A percentile compares a stretch with the other conserved stretches of the same genome.
Evolutionary conservation across 2,113 vertebrate species (phyloP).

Genomic region (Pongo pygmaeus): DNA sequence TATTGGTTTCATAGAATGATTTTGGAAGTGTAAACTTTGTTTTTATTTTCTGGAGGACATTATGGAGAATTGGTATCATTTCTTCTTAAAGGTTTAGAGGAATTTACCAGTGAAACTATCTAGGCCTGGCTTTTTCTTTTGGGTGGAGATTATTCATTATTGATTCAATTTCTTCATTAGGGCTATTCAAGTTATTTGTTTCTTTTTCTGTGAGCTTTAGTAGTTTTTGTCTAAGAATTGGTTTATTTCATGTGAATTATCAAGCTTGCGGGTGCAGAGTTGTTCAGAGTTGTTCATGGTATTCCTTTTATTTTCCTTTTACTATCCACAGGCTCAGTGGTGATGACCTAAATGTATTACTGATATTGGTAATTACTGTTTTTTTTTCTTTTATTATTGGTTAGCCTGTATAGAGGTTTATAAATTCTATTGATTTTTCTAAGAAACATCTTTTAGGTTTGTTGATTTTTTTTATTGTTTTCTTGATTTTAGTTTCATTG

Average conservation of each 20-base stretch:
- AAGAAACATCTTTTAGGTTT: neutral
- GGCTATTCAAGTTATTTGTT: neutral
- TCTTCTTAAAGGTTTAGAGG: neutral
- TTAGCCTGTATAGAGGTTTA: neutral
- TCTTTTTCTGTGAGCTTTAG: neutral
- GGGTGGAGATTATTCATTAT: neutral
- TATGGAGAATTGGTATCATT: neutral
- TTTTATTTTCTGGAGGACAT: conserved; percentile 4
- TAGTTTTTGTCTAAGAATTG: neutral
- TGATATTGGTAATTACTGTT: neutral
- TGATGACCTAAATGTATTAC: neutral
- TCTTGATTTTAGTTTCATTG: neutral
- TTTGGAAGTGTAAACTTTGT: neutral
- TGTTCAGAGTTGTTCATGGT: neutral
- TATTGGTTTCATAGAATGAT: neutral
- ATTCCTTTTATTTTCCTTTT: neutral
- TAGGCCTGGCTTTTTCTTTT: neutral
- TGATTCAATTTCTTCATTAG: neutral
- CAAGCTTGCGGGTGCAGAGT: neutral
- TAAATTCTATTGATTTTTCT: neutral
- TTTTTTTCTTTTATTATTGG: neutral
- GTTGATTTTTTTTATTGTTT: neutral
- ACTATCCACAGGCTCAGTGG: neutral
- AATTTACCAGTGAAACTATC: neutral
- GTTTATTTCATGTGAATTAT: neutral